phyloP scores from a whole-genome alignment of 2,888 invertebrate genomes.

The Patella caerulea region DNA sequence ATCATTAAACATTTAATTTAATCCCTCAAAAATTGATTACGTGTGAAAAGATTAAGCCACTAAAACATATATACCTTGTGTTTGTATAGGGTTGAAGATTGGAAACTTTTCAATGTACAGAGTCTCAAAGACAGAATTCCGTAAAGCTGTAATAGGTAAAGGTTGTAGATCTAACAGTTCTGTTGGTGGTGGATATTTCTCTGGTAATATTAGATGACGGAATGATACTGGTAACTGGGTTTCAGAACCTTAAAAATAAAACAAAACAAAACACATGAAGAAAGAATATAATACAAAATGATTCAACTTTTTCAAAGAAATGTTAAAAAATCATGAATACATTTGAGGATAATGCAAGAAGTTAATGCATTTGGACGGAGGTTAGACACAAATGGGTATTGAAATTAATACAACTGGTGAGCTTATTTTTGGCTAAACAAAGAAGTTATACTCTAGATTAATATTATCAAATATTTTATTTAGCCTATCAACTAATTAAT shows the following conservation, averaged over 20 bases:
- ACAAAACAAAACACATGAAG: neutral
- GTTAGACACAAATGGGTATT: too few species aligned
- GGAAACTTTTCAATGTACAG: slow-evolving; percentile 89
- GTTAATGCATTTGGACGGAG: too few species aligned
- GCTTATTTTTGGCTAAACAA: too few species aligned
- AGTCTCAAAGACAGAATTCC: slow-evolving; percentile 88
- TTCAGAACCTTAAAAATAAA: slow-evolving; percentile 82
- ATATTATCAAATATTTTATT: too few species aligned
- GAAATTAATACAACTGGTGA: too few species aligned
- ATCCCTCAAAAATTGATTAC: neutral
- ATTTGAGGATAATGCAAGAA: too few species aligned
- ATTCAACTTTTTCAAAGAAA: too few species aligned
- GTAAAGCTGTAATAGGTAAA: slow-evolving; percentile 88
- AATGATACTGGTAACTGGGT: slow-evolving; percentile 97
- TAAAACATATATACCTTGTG: slow-evolving; percentile 77
- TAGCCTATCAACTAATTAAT: too few species aligned
- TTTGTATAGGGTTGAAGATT: slow-evolving; percentile 99
- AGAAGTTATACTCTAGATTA: too few species aligned
- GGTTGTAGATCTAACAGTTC: slow-evolving; percentile 97
- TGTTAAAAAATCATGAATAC: too few species aligned
- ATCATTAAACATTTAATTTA: neutral
- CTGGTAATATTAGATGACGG: slow-evolving; percentile 95
- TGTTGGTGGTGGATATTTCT: slow-evolving; percentile 98
- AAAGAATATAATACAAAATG: too few species aligned
- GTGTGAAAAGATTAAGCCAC: neutral